Evolutionary conservation across 2,113 vertebrate genomes (phyloP).

Genomic region (Datnioides undecimradiatus): DNA sequence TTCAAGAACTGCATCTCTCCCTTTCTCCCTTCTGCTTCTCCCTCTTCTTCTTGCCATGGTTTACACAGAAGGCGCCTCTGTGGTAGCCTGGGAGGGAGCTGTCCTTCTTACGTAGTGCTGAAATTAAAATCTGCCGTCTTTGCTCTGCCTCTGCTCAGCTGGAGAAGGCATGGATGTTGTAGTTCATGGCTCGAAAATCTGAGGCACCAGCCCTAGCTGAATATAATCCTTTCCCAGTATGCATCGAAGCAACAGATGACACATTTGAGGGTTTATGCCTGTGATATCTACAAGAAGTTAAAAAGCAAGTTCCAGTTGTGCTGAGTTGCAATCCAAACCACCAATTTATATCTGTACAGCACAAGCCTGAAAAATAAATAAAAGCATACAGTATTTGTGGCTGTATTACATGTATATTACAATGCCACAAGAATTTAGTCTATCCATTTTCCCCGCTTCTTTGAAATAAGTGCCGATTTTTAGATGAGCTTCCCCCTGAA

Average conservation of each 20-base stretch:
- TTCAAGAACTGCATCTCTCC: slow-evolving; percentile 4
- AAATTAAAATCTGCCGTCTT: slow-evolving; percentile 65
- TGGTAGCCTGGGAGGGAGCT: slow-evolving; percentile 70
- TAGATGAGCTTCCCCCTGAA: not conserved
- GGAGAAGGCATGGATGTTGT: slow-evolving; percentile 20
- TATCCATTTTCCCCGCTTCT: not conserved
- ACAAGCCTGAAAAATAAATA: not conserved
- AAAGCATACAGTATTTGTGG: not conserved
- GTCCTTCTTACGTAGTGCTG: slow-evolving; percentile 77
- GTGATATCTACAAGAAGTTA: not conserved
- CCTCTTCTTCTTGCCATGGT: not conserved
- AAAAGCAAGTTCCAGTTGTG: not conserved
- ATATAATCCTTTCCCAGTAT: slow-evolving; percentile 6
- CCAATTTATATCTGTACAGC: not conserved
- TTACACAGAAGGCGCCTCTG: slow-evolving; percentile 53
- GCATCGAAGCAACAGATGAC: slow-evolving; percentile 53
- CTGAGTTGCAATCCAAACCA: not conserved
- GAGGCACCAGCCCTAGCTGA: slow-evolving; percentile 13
- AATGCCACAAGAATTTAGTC: not conserved
- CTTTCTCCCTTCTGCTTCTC: not conserved
- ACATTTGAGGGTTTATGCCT: not conserved
- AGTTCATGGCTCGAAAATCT: slow-evolving; percentile 15
- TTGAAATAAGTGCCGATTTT: not conserved
- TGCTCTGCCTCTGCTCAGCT: slow-evolving; percentile 12
- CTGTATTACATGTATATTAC: not conserved